Evolutionary conservation across 2,888 invertebrate genomes (phyloP), one percentile per base, ranked within the genome.

Genomic region (Ptychoptera contaminata): DNA sequence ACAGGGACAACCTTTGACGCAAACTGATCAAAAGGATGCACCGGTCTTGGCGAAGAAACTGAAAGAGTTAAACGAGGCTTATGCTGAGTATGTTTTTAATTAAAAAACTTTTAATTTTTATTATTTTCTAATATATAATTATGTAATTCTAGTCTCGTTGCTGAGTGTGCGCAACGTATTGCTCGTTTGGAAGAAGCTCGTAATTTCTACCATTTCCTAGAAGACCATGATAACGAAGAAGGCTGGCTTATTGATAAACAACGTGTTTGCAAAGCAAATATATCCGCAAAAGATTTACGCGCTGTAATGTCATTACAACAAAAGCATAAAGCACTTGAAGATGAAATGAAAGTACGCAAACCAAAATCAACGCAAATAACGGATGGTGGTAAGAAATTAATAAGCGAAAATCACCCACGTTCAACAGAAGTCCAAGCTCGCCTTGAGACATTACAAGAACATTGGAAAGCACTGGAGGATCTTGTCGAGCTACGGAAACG

Each of bases 211-310:
- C 92, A 94, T 66, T 94, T 97, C 67, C 69, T 94, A 46, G 92
- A 94, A 64, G 96, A 97, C 60, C 86, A 92, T 55, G 96, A 97
- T 55, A 97, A 97, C 56, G 97, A 97, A 65, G 94, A 96, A 68
- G 82, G 88, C 1, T 97, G 97, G 96, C 72, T 97, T 44, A 79
- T 86, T 1, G 97, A 98, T 59, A 93, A 92, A 59, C 90, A 93
- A 61, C 74, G 88, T 6, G 83, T 94, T 48, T 93, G 94, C 61
- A 84, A 85, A 58, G 82, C 92, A 0, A 87, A 86, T n/a, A 84
- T 93, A 23, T 80, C 86, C 0, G 92, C 93, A 1, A 94, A 93
- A 63, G 96, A 98, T 63, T 68, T 96, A 39, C 74, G 88, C 44
- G 91, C 87, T 0, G 91, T 94, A 7, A 72, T 87, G 31, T 87